These are phyloP conservation scores for Macrosiphum euphorbiae DNA, from an alignment of 2,888 invertebrate species.

Conservation along the genomic window DNA sequence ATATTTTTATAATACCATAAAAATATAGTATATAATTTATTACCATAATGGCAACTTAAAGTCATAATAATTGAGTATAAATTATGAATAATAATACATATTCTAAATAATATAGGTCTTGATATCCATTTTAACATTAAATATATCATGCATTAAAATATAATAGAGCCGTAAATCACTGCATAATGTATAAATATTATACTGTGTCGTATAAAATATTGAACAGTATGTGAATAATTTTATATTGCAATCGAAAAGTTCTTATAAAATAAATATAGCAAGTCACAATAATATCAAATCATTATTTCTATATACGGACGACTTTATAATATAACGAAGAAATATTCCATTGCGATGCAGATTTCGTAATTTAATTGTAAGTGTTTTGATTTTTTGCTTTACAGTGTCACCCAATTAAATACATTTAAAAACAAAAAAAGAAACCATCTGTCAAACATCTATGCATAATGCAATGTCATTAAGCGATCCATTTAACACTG, in stretches of 20 bases:
- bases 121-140: not conserved
- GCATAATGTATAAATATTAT: not conserved
- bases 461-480: constrained; percentile 2
- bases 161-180: not conserved
- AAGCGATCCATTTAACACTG: not conserved
- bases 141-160: not conserved
- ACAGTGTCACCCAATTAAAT: not conserved
- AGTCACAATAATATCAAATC: not conserved
- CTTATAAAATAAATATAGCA: not conserved
- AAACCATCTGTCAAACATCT: not conserved
- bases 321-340: not conserved
- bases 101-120: not conserved
- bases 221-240: not conserved
- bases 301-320: constrained; percentile 7
- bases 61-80: not conserved
- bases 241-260: not conserved
- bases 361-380: constrained; percentile 39
- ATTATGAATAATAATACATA: not conserved
- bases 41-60: not conserved
- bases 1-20: not conserved
- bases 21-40: not conserved
- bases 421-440: not conserved
- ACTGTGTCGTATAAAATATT: not conserved
- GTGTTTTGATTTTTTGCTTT: not conserved
- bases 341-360: not conserved